phyloP scores from a whole-genome alignment of 1,140 invertebrate genomes.

The Pomacea maculata region DNA sequence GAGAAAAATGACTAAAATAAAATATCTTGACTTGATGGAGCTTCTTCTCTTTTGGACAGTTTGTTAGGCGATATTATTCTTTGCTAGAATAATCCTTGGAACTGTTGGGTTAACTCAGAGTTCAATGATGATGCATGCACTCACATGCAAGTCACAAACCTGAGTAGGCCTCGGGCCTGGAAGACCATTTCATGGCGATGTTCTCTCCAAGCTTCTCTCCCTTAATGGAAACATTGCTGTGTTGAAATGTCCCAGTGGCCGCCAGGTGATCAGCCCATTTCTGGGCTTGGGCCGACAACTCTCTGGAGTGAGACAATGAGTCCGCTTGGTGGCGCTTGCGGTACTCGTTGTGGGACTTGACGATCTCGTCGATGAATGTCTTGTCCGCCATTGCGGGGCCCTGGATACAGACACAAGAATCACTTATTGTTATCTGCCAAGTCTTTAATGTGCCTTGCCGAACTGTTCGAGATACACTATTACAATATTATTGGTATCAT shows the following conservation, averaged over 20 bases:
- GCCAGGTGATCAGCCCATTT: constrained; percentile 84
- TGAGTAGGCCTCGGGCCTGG: constrained; percentile 37
- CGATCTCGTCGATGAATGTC: constrained; percentile 54
- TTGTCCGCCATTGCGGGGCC: constrained; percentile 29
- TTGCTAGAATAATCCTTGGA: no score
- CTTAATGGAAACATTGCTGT: constrained; percentile 68
- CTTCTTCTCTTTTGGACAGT: no score
- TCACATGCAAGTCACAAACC: constrained; percentile 24
- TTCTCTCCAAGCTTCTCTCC: constrained; percentile 59
- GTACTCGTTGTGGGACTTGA: constrained; percentile 80
- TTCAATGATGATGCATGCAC: no score
- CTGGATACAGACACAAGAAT: constrained; percentile 21
- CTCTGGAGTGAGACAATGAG: constrained; percentile 64
- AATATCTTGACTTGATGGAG: no score
- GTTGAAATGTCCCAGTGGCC: constrained; percentile 75
- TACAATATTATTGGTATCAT: no score
- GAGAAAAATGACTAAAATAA: no score
- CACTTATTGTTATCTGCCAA: no score
- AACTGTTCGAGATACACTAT: no score
- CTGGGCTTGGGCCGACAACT: constrained; percentile 83
- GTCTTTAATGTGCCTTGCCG: no score
- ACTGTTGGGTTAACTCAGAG: no score
- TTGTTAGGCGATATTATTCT: no score
- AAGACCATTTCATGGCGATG: constrained; percentile 60
- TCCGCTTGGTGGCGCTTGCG: constrained; percentile 76